These are phyloP conservation scores for Acropora yongei DNA, from an alignment of 64 coral and sea anemone genomes.

Conservation along the genomic window DNA sequence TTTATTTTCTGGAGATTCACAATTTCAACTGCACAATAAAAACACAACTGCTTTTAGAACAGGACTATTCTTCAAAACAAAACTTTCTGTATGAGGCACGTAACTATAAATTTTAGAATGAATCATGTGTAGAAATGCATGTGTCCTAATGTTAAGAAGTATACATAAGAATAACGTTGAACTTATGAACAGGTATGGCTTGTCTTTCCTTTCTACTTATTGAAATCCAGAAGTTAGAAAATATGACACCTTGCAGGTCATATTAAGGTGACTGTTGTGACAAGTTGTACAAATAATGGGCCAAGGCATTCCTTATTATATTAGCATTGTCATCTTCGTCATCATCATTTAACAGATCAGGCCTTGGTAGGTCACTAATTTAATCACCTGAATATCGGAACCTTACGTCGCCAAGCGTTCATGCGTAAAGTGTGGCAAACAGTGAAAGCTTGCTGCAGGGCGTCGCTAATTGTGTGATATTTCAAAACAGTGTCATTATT, in stretches of 20 bases:
- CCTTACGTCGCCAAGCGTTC: too few species aligned
- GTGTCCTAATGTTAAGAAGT: not conserved
- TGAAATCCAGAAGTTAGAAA: not conserved
- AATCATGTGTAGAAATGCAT: slow-evolving; percentile 31
- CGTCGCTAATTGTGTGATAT: too few species aligned
- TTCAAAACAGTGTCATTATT: too few species aligned
- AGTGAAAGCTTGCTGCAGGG: too few species aligned
- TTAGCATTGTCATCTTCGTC: slow-evolving; percentile 10
- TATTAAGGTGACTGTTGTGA: not conserved
- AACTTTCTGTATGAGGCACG: not conserved
- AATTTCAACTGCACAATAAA: not conserved
- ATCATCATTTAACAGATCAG: slow-evolving; percentile 12
- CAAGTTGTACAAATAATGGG: slow-evolving; percentile 41
- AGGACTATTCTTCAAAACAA: not conserved
- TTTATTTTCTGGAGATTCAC: not conserved
- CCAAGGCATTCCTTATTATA: slow-evolving; percentile 35
- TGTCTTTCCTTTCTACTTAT: not conserved
- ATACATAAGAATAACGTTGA: not conserved
- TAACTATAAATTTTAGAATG: slow-evolving; percentile 18
- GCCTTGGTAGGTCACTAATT: slow-evolving; percentile 43
- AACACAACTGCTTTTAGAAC: slow-evolving; percentile 3
- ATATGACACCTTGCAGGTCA: not conserved
- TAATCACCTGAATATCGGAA: too few species aligned
- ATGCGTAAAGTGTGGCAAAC: too few species aligned
- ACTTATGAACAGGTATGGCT: slow-evolving; percentile 20